A percentile compares a stretch with the other conserved stretches of the same genome.
Evolutionary conservation across 2,113 vertebrate species (phyloP).

Genomic region (Haemorhous mexicanus): DNA sequence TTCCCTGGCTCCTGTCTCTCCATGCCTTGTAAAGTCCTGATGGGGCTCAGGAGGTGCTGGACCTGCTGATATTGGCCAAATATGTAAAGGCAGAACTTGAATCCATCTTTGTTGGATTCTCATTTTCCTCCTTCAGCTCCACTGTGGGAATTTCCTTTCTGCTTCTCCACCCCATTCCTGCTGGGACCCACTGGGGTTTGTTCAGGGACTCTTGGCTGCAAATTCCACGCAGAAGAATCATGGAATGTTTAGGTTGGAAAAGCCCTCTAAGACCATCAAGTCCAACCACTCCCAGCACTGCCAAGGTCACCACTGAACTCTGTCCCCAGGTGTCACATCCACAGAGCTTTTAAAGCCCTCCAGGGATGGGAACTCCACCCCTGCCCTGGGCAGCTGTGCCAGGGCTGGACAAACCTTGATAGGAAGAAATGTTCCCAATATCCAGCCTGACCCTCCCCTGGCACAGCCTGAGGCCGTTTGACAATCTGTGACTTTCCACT

Average conservation of each 20-base stretch:
- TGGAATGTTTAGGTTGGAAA: background rate
- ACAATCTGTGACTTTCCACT: background rate
- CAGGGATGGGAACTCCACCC: background rate
- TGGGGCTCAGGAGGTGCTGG: background rate
- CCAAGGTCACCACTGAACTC: background rate
- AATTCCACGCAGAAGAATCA: background rate
- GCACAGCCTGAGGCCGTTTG: background rate
- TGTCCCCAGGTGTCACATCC: background rate
- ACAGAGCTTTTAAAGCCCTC: rapidly evolving
- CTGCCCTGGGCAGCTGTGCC: background rate
- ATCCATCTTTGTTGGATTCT: background rate
- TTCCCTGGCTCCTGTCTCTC: background rate
- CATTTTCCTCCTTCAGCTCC: background rate
- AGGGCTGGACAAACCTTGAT: background rate
- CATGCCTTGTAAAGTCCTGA: background rate
- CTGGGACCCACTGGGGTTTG: background rate
- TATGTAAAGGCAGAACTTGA: background rate
- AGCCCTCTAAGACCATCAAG: background rate
- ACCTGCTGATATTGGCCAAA: background rate
- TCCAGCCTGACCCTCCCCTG: background rate
- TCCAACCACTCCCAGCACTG: background rate
- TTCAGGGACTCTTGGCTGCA: background rate
- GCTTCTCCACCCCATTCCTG: background rate
- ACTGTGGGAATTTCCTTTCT: background rate
- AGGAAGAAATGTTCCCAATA: background rate